Percentiles rank a stretch among this genome's conserved stretches.
Conservation (phyloP, 2,888 invertebrate species). For the Mamestra brassicae region DNA sequence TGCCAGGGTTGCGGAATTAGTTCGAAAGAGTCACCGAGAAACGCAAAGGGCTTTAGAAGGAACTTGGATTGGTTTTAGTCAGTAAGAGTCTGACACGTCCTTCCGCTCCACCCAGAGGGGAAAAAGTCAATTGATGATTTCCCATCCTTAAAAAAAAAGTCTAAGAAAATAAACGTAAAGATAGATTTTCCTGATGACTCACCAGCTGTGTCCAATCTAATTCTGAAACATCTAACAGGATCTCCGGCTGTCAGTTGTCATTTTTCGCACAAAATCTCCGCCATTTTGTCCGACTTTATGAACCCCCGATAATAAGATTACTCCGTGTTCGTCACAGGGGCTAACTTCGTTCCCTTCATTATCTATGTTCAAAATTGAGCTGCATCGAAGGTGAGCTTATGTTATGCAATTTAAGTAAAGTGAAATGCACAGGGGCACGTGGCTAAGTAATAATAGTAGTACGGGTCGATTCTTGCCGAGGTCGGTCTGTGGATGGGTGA, state of each 20-base stretch:
- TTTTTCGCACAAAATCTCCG: conserved; percentile 53
- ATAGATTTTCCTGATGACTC: conserved; percentile 9
- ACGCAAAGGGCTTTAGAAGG: no score
- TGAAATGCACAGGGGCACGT: neutral
- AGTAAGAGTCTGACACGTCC: no score
- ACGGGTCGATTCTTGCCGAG: no score
- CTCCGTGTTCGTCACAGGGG: conserved; percentile 54
- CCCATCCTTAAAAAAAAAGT: no score
- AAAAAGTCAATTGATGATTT: no score
- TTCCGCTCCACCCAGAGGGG: no score
- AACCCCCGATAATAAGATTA: conserved; percentile 64
- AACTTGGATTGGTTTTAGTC: no score
- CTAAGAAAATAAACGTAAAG: neutral
- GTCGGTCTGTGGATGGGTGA: no score
- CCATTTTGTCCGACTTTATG: conserved; percentile 59
- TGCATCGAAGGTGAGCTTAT: conserved; percentile 42
- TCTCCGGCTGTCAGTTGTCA: conserved; percentile 46
- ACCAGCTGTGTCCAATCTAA: conserved; percentile 38
- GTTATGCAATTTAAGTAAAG: conserved; percentile 32
- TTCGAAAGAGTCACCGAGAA: no score
- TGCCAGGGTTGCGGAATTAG: no score
- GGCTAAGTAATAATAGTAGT: neutral
- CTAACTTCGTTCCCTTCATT: conserved; percentile 56
- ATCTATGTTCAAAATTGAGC: conserved; percentile 51
- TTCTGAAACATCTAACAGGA: conserved; percentile 45